Base-by-base conservation (phyloP, 2,113 vertebrate species). In the Malurus cyaneus region DNA sequence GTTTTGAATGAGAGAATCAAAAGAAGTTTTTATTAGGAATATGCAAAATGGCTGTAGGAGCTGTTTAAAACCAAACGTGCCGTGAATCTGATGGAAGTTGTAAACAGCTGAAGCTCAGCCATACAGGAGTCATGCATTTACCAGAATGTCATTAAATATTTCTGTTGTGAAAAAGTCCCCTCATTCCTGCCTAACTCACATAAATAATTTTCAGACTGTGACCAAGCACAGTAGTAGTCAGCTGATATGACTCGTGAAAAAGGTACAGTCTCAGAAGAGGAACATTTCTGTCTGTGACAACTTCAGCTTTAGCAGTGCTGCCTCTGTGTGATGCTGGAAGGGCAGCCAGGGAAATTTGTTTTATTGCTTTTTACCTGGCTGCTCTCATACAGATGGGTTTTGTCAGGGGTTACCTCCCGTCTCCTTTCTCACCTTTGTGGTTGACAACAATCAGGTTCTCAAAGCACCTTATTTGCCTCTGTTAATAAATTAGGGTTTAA, bases 401-500 rank as follows among this genome's bases (percentile, higher is more conserved):
- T 72, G 42, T 78, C n/a, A 29, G 53, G 46, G 80, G 46, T 39
- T 57, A 44, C 32, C 49, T 65, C 60, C 31, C 24, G 24, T 47
- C 62, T 67, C n/a, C 59, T 41, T 82, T n/a, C 23, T 66, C 54
- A 73, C 71, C 46, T 47, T 46, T 28, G 61, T 2, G 6, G 44
- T 6, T 6, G 25, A 61, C 53, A 93, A 11, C 70, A 73, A 14
- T 56, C 46, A 65, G 65, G 49, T 47, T 90, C 73, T 90, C 62
- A 26, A 80, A 90, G 47, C 29, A 64, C 71, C 46, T 74, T 29
- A 49, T 83, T 96, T 89, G 31, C 56, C 41, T 94, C 91, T 91
- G 88, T 97, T 97, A 96, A 96, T 96, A 96, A 91, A 91, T 95
- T 54, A 96, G 57, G 73, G n/a, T 96, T 95, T 94, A 96, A 96